phyloP scores from a whole-genome alignment of 2,797 vertebrate genomes.

The Pelochelys cantorii region DNA sequence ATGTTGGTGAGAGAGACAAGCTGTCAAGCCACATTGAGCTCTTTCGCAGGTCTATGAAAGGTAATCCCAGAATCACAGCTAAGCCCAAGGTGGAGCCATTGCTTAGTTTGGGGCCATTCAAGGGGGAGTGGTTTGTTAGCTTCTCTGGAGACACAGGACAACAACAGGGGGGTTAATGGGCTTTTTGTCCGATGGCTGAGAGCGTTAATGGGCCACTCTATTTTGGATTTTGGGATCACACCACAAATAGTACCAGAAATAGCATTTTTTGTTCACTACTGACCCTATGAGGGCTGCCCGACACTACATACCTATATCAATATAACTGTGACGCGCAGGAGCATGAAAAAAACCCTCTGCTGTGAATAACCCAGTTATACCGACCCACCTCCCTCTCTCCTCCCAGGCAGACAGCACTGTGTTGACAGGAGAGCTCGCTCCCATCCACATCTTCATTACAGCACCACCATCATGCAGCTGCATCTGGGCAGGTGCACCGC shows the following conservation, averaged over 20 bases:
- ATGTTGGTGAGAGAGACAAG: too few relatives aligned
- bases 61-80: too few relatives aligned
- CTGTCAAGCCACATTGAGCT: too few relatives aligned
- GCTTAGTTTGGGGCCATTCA: too few relatives aligned
- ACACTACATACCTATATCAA: neutral
- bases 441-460: neutral
- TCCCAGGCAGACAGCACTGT: neutral
- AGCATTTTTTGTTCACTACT: neutral
- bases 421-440: neutral
- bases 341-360: neutral
- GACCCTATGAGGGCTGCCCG: neutral
- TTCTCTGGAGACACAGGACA: too few relatives aligned
- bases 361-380: neutral
- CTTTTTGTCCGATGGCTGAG: too few relatives aligned
- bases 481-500: too few relatives aligned
- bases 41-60: too few relatives aligned
- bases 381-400: neutral
- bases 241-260: neutral
- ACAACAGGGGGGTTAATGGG: too few relatives aligned
- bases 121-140: too few relatives aligned
- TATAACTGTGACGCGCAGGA: neutral
- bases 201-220: too few relatives aligned
- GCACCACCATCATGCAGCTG: neutral
- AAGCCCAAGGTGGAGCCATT: too few relatives aligned
- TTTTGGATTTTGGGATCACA: accelerated